A percentile compares a stretch with the other conserved stretches of the same genome.
These are phyloP conservation scores for Gobiocypris rarus DNA, from an alignment of 2,113 vertebrate species.

Conservation along the genomic window DNA sequence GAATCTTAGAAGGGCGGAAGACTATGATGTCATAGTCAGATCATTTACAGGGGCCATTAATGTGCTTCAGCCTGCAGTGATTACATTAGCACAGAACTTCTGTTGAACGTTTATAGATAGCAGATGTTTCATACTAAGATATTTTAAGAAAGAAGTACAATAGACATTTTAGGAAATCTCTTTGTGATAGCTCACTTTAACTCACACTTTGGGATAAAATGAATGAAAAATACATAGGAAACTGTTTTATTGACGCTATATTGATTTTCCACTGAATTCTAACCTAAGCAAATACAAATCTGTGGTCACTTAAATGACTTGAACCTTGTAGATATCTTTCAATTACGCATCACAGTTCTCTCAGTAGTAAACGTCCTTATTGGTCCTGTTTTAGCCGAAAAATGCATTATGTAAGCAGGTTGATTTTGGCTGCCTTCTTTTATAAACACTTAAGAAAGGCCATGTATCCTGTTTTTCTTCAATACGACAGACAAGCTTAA, in stretches of 20 bases:
- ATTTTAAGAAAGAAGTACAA: not conserved
- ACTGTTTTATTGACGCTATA: not conserved
- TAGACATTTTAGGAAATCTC: not conserved
- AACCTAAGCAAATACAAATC: not conserved
- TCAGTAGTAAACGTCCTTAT: slow-evolving; percentile 4
- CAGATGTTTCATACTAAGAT: slow-evolving; percentile 2
- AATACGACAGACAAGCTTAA: slow-evolving; percentile 31
- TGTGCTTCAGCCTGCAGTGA: not conserved
- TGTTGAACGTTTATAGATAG: not conserved
- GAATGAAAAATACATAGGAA: not conserved
- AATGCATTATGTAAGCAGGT: not conserved
- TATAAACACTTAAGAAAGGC: slow-evolving; percentile 9
- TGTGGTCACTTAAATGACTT: not conserved
- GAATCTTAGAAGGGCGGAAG: not conserved
- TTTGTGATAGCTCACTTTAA: not conserved
- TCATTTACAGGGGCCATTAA: slow-evolving; percentile 31
- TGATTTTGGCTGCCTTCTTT: not conserved
- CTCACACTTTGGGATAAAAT: not conserved
- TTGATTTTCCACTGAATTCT: not conserved
- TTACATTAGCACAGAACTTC: slow-evolving; percentile 1
- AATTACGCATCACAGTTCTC: not conserved
- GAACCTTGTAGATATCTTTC: not conserved
- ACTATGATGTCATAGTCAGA: slow-evolving; percentile 32
- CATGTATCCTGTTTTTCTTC: slow-evolving; percentile 3
- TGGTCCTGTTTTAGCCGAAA: not conserved